A percentile compares a stretch with the other conserved stretches of the same genome.
These are phyloP conservation scores for Drosophila meridiana DNA, from an alignment of 2,888 invertebrate genomes.

Conservation along the genomic window DNA sequence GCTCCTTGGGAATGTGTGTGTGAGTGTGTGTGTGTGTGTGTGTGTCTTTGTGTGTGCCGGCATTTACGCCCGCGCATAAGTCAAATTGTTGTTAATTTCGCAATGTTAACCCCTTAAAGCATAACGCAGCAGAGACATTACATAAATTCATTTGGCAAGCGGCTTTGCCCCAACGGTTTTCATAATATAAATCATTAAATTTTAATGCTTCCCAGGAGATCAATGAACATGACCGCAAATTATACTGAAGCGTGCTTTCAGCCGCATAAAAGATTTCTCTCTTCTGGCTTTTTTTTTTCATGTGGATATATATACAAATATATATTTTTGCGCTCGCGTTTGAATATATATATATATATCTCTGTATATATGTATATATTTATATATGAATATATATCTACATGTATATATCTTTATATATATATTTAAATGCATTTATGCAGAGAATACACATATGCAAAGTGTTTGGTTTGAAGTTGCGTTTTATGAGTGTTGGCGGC, in stretches of 20 bases:
- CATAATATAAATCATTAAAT: slow-evolving; percentile 83
- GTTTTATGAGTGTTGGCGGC: slow-evolving; percentile 34
- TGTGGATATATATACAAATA: slow-evolving; percentile 5
- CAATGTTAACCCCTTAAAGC: slow-evolving; percentile 75
- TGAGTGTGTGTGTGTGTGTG: slow-evolving; percentile 2
- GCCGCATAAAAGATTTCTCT: slow-evolving; percentile 71
- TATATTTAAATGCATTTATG: slow-evolving; percentile 56
- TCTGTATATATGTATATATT: background rate
- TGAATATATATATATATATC: slow-evolving; percentile 14
- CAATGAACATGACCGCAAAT: slow-evolving; percentile 84
- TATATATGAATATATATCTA: slow-evolving; percentile 8
- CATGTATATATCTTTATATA: slow-evolving; percentile 8
- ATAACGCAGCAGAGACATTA: slow-evolving; percentile 58
- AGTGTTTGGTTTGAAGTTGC: slow-evolving; percentile 71
- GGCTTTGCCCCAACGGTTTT: slow-evolving; percentile 34
- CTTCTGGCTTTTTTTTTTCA: slow-evolving; percentile 4
- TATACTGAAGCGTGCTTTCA: slow-evolving; percentile 81
- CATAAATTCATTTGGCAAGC: slow-evolving; percentile 71
- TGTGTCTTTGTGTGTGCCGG: slow-evolving; percentile 10
- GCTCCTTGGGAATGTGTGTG: slow-evolving; percentile 16
- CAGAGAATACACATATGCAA: slow-evolving; percentile 46
- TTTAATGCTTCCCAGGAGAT: slow-evolving; percentile 84
- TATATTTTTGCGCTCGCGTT: slow-evolving; percentile 18
- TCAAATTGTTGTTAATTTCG: slow-evolving; percentile 80
- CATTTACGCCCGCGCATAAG: slow-evolving; percentile 68